Evolutionary conservation across 2,113 vertebrate genomes (phyloP).

Genomic region (Alexandromys fortis): DNA sequence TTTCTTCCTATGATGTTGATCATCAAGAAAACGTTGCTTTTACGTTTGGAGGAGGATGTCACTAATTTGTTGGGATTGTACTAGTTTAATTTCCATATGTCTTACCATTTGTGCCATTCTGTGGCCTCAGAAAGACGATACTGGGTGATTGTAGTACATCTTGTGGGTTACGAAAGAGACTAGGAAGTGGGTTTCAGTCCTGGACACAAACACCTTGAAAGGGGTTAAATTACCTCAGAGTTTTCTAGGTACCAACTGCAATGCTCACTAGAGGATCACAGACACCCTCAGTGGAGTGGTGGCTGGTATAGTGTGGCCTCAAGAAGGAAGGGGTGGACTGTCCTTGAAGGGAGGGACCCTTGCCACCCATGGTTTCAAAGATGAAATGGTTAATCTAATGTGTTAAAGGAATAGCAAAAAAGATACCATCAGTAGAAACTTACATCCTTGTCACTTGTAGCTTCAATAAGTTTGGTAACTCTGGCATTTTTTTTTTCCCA

Average conservation of each 20-base stretch:
- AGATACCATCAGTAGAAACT: neutral
- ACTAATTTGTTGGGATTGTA: conserved; percentile 22
- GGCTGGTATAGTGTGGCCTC: neutral
- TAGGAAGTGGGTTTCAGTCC: neutral
- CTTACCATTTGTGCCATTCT: neutral
- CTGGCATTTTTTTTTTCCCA: neutral
- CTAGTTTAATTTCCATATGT: neutral
- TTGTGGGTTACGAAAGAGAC: neutral
- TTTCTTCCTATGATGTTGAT: neutral
- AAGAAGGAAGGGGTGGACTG: neutral
- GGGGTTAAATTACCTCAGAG: neutral
- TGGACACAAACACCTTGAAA: neutral
- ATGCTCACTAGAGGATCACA: neutral
- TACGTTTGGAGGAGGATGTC: neutral
- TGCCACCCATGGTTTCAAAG: neutral
- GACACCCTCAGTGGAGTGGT: neutral
- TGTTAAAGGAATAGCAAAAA: neutral
- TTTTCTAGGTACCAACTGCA: neutral
- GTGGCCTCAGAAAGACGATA: neutral
- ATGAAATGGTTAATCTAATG: neutral
- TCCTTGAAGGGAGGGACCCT: neutral
- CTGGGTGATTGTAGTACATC: neutral
- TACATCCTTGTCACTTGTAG: neutral
- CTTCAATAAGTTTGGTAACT: neutral
- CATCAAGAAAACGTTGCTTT: neutral